Evolutionary conservation across 2,113 vertebrate species (phyloP).

Genomic region (Tachuris rubrigastra): DNA sequence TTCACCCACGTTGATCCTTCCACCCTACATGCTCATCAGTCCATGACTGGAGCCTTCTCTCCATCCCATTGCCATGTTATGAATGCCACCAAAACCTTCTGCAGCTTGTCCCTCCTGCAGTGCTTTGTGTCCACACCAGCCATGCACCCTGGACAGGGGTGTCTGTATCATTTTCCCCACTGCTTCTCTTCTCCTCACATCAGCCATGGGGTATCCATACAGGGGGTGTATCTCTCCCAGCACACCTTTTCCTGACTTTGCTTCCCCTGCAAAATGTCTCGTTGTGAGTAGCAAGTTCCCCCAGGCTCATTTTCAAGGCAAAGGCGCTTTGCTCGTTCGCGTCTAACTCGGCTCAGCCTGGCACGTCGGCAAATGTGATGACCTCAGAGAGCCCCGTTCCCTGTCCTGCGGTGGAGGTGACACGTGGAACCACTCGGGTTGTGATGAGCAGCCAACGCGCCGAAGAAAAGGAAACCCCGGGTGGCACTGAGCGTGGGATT

Average conservation of each 20-base stretch:
- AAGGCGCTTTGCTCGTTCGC: neutral
- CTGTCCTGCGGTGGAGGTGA: neutral
- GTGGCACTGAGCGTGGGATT: neutral
- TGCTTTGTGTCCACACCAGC: neutral
- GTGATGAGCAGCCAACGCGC: neutral
- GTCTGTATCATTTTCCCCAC: neutral
- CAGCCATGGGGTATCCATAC: neutral
- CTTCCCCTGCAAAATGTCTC: neutral
- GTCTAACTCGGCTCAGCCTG: neutral
- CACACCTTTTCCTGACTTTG: neutral
- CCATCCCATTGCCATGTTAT: neutral
- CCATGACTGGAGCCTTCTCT: neutral
- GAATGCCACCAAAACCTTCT: neutral
- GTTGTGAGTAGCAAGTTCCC: neutral
- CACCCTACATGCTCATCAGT: rapidly evolving
- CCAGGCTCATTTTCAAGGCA: neutral
- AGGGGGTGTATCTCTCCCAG: neutral
- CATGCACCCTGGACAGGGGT: neutral
- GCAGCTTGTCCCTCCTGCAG: neutral
- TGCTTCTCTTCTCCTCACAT: neutral
- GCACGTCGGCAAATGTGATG: rapidly evolving
- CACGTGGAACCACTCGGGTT: rapidly evolving
- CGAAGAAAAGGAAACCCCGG: neutral
- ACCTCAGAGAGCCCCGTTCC: neutral
- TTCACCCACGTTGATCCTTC: neutral